Conservation (phyloP, 2,888 invertebrate genomes). For the Aleiodes leptofemur region DNA sequence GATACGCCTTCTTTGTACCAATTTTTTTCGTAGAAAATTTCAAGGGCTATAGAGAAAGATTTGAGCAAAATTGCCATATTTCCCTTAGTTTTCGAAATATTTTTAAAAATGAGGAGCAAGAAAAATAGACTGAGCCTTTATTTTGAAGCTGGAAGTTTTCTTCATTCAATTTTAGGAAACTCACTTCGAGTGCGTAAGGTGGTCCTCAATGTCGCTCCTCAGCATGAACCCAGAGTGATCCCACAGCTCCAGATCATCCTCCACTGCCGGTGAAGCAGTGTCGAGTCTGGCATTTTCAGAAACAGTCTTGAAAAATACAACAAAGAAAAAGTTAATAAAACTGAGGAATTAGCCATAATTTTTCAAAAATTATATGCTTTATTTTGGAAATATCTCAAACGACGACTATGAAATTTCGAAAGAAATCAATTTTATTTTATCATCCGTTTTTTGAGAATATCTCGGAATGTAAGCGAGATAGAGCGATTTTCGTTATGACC, state of each 20-base stretch:
- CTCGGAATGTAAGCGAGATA: too few species aligned
- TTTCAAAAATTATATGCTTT: neutral
- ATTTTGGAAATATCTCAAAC: too few species aligned
- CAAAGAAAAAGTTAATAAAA: slow-evolving; percentile 17
- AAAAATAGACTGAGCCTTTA: too few species aligned
- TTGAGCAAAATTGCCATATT: too few species aligned
- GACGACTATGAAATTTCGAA: too few species aligned
- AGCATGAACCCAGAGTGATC: slow-evolving; percentile 85
- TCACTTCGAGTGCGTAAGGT: slow-evolving; percentile 72
- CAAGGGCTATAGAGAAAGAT: too few species aligned
- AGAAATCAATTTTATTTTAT: too few species aligned
- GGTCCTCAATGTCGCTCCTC: slow-evolving; percentile 81
- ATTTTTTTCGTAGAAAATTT: too few species aligned
- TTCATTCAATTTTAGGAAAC: slow-evolving; percentile 41
- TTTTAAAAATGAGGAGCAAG: neutral
- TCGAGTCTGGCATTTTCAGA: slow-evolving; percentile 82
- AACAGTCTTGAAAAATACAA: slow-evolving; percentile 79
- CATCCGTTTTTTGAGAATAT: too few species aligned
- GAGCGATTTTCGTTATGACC: too few species aligned
- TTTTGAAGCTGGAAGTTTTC: neutral
- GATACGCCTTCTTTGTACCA: too few species aligned
- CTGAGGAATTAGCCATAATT: neutral
- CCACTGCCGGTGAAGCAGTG: slow-evolving; percentile 77
- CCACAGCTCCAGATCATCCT: slow-evolving; percentile 86
- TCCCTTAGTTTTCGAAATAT: neutral